Evolutionary conservation across 2,113 vertebrate species (phyloP), one percentile per base, ranked within the genome.

Genomic region (Semnopithecus entellus): DNA sequence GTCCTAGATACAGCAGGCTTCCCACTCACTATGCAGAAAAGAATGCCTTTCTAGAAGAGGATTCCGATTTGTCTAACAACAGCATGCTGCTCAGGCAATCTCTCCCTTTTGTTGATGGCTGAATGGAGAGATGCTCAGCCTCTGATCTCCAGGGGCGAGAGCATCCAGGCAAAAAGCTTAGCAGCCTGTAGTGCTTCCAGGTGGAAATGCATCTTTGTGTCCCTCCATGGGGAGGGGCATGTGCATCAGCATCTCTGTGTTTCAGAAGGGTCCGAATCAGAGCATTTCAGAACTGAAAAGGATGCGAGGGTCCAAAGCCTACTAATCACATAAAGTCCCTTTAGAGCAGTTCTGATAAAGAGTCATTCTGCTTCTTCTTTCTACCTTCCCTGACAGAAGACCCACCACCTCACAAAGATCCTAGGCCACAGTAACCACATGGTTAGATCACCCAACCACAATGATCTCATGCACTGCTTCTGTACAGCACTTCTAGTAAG

Each of bases 41-140:
- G 97, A 98, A 40, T 20, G 10, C 97, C 97, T 96, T 98, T 97
- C 64, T 93, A 66, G 97, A 76, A 83, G 97, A 98, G 17, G 95
- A 96, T 96, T 97, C 97, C 94, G 86, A 76, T 98, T 97, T 98
- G 98, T 97, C 97, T 97, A 97, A 98, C 92, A 87, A 97, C 95
- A 96, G 57, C 98, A 94, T 52, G 94, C 97, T 97, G 90, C 89
- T 94, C 66, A 48, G 73, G 88, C 80, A 93, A 83, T 79, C 95
- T 97, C 96, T 96, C 61, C 72, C 96, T 97, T 94, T 98, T 98
- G 98, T 98, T 98, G 90, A 89, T 73, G 93, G 13, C 94, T 94
- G 97, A 97, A 98, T 96, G 96, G 83, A 88, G 81, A 97, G 81
- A 91, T 81, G 93, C 90, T 98, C 95, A 97, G 98, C 97, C 98